Evolutionary conservation across 2,888 invertebrate genomes (phyloP).

Genomic region (Hofmannophila pseudospretella): DNA sequence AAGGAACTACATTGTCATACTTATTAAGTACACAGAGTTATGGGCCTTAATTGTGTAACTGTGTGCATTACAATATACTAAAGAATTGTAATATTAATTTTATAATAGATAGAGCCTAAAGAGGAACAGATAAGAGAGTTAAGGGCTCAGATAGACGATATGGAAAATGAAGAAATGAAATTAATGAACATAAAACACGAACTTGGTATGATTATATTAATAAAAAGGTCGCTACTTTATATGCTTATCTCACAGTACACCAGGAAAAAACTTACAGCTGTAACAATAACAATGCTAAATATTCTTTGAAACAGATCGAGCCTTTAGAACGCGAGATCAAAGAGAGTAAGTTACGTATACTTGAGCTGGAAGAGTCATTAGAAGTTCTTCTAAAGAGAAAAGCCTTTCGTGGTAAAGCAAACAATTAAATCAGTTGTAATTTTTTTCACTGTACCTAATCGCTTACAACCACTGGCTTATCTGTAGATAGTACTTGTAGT

Average conservation of each 20-base stretch:
- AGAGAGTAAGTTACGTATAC: conserved; percentile 88
- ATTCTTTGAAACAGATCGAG: conserved; percentile 80
- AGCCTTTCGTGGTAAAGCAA: conserved; percentile 71
- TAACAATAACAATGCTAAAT: conserved; percentile 21
- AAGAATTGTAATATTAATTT: too few relatives aligned
- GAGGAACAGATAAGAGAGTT: conserved; percentile 88
- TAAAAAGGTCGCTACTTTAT: neutral
- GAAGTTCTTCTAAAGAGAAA: conserved; percentile 87
- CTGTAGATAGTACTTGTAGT: too few relatives aligned
- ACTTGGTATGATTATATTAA: conserved; percentile 48
- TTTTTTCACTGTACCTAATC: conserved; percentile 44
- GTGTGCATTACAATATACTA: too few relatives aligned
- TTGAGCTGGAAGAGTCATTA: conserved; percentile 89
- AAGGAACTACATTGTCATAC: too few relatives aligned
- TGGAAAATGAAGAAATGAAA: conserved; percentile 89
- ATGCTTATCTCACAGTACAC: neutral
- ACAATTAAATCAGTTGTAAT: conserved; percentile 59
- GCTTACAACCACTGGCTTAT: too few relatives aligned
- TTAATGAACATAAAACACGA: conserved; percentile 72
- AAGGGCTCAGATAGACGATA: conserved; percentile 87
- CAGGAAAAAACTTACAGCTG: conserved; percentile 68
- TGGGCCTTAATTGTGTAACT: too few relatives aligned
- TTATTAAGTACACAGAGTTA: too few relatives aligned
- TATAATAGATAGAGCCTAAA: conserved; percentile 86
- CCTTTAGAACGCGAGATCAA: conserved; percentile 91